Base-by-base conservation (phyloP, 1,140 invertebrate species). In the Drosophila bocki region DNA sequence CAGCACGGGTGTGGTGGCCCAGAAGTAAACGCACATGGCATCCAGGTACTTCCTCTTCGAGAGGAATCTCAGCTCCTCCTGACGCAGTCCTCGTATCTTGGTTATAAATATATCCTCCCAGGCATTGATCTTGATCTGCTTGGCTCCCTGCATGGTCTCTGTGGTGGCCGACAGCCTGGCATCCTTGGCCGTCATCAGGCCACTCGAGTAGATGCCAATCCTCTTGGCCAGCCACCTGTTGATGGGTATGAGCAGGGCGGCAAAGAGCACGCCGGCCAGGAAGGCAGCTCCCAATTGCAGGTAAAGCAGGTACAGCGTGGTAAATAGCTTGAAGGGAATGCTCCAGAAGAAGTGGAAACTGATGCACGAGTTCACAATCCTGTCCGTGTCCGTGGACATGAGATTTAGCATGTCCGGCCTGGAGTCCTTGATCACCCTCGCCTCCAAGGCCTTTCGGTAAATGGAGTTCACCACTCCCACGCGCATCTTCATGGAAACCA, bases 11-110 rank as follows among this genome's bases (percentile, higher is more conserved):
- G 99, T 99, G 8, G 98, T 98, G 1, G 99, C 99, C 99, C 99
- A 99, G 92, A 99, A 98, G 93, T 98, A 99, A 3, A 99, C 99
- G 94, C 99, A 99, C 51, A 99, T 93, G n/a, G 99, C 99, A 94
- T 99, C 99, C 67, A 99, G 93, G 93, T 99, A 99, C 94, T 99
- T 99, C 74, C 98, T 94, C 17, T 96, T 95, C 72, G 96, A 95
- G 48, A 99, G 93, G 87, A 96, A 96, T 57, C 95, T 95, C 19
- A 99, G 86, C 94, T 99, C 98, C 44, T 93, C 90, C 4, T 94
- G 92, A 48, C 98, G 94, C 12, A 96, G 93, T 74, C 94, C 95
- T 62, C 94, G 93, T 29, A 97, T 95, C 93, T 95, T 95, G 3
- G 94, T 82, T 6, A 96, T 94, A 91, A 99, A 99, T 92, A 97